Evolutionary conservation across 92 coral and sea anemone genomes (phyloP).

Genomic region (Epizoanthus scotinus): DNA sequence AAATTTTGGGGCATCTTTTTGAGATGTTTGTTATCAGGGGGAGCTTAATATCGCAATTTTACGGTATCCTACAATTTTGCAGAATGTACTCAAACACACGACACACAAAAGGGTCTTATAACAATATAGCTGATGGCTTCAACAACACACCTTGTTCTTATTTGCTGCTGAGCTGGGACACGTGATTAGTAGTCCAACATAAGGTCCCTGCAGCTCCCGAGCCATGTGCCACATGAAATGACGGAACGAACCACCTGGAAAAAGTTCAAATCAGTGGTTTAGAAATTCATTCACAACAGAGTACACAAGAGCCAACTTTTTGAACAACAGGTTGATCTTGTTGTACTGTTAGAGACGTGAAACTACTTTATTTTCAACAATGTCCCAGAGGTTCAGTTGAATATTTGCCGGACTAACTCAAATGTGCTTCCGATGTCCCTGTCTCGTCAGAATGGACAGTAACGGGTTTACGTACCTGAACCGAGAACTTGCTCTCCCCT

Average conservation of each 20-base stretch:
- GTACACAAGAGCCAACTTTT: background rate
- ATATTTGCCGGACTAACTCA: background rate
- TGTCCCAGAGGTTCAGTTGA: background rate
- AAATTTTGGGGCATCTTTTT: too few relatives aligned
- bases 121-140: too few relatives aligned
- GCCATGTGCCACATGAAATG: conserved; percentile 99
- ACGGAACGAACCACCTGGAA: conserved; percentile 93
- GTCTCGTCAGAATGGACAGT: background rate
- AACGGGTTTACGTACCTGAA: conserved; percentile 61
- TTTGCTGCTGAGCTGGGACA: conserved; percentile 99
- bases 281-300: background rate
- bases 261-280: background rate
- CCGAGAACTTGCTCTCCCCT: conserved; percentile 98
- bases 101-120: too few relatives aligned
- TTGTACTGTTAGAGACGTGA: too few relatives aligned
- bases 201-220: conserved; percentile 88
- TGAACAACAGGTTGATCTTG: background rate
- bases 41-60: too few relatives aligned
- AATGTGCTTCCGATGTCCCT: background rate
- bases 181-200: conserved; percentile 76
- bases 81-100: too few relatives aligned
- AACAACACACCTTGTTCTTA: conserved; percentile 77
- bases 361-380: too few relatives aligned
- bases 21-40: too few relatives aligned
- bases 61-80: too few relatives aligned